These are phyloP conservation scores for Enteromius radiatus DNA, from an alignment of 2,797 vertebrate species.

Conservation along the genomic window DNA sequence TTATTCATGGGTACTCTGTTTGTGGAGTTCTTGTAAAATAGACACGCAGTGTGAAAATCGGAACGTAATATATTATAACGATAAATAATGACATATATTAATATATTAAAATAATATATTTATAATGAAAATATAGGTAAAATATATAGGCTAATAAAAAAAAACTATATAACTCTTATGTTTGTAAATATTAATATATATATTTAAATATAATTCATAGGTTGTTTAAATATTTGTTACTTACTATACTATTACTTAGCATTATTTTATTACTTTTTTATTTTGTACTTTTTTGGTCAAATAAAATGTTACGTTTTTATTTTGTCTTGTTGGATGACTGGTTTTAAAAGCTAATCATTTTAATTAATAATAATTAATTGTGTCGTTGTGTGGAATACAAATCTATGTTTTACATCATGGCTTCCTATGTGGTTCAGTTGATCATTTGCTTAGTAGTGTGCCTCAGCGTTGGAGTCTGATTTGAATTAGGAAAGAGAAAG, in stretches of 20 bases:
- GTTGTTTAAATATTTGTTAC: background rate
- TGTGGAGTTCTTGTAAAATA: background rate
- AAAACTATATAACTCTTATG: too few relatives aligned
- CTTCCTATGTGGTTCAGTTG: slow-evolving; percentile 23
- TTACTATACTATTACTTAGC: background rate
- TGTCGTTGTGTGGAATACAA: background rate
- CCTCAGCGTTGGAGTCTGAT: slow-evolving; percentile 50
- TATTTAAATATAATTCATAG: background rate
- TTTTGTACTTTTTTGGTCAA: background rate
- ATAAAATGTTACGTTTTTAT: background rate
- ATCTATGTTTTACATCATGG: slow-evolving; percentile 15
- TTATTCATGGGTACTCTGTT: background rate
- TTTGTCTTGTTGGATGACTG: background rate
- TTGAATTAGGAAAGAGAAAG: slow-evolving; percentile 42
- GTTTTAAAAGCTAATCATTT: background rate
- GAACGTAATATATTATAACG: background rate
- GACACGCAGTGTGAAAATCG: background rate
- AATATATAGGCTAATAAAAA: too few relatives aligned
- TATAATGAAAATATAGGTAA: background rate
- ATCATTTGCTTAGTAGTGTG: slow-evolving; percentile 52
- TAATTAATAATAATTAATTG: background rate
- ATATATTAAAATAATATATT: background rate
- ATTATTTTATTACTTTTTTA: background rate
- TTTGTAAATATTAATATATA: too few relatives aligned
- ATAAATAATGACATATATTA: background rate